These are phyloP conservation scores for Orius insidiosus DNA, from an alignment of 1,140 invertebrate genomes.

Conservation along the genomic window DNA sequence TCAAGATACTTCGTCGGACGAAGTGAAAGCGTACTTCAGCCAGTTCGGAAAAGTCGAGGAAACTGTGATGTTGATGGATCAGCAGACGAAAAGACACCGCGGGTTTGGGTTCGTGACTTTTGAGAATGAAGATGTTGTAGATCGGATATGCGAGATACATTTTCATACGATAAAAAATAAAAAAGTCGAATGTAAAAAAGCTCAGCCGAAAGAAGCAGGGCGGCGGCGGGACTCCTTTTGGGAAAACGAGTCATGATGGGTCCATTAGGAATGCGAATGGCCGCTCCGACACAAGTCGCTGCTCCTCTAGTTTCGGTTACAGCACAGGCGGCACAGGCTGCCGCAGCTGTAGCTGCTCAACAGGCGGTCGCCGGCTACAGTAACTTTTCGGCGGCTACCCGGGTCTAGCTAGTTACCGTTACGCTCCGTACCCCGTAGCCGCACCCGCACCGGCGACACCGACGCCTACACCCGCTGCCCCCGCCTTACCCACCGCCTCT, in stretches of 20 bases:
- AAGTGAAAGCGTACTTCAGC: constrained; percentile 79
- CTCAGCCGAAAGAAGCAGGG: constrained; percentile 77
- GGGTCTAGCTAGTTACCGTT: constrained; percentile 47
- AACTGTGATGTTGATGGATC: constrained; percentile 89
- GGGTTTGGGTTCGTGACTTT: constrained; percentile 87
- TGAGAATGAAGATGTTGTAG: constrained; percentile 78
- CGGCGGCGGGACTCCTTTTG: constrained; percentile 42
- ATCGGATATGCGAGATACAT: constrained; percentile 80
- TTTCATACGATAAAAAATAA: constrained; percentile 88
- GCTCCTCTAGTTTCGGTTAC: constrained; percentile 36
- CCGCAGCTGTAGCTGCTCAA: constrained; percentile 29
- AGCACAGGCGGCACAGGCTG: constrained; percentile 28
- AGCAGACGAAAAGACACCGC: constrained; percentile 77
- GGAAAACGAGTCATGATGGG: constrained; percentile 55
- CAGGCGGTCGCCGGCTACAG: constrained; percentile 45
- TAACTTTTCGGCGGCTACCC: constrained; percentile 45
- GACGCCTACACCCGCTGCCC: constrained; percentile 27
- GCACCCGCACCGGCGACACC: constrained; percentile 35
- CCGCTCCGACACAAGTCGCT: constrained; percentile 32
- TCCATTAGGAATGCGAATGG: constrained; percentile 43
- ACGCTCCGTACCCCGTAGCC: constrained; percentile 48
- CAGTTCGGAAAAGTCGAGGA: constrained; percentile 85
- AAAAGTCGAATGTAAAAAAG: constrained; percentile 84
- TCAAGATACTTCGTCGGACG: constrained; percentile 77
- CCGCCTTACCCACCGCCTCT: constrained; percentile 34